Evolutionary conservation across 2,888 invertebrate genomes (phyloP), one percentile per base, ranked within the genome.

Genomic region (Gerosis bhagava): DNA sequence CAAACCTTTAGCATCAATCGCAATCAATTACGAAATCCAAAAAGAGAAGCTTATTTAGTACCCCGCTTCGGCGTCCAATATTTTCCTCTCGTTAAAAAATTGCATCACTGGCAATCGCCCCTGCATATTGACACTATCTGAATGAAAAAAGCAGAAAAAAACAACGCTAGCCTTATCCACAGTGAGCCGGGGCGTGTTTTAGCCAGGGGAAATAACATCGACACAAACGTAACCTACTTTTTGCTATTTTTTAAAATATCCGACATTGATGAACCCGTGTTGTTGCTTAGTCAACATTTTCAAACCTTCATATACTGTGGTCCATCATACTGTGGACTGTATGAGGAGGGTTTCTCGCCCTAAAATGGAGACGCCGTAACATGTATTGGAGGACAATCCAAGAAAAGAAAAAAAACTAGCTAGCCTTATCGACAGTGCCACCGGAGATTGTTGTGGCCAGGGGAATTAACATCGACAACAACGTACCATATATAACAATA

Each of bases 91-190:
- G 46, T 39, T 46, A 46, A 46, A 45, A 46, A 46, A 46, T 46
- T 46, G 46, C 46, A 39, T 46, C 46, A 46, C 46, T 46, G 26
- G 39, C 46, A 46, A 46, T 46, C 46, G 46, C 46, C 39, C 36
- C 31, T 21, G 46, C 46, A 46, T 46, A 46, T 46, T 39, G 46
- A 46, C 46, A 39, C 46, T 46, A 46, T 46, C 46, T 46, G 46
- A 39, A 46, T 32, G 46, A 46, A 46, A 46, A 46, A 22, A 22
- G 12, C 19, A 22, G 22, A 15, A 40, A 46, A 36, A 39, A 44
- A 39, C 32, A 39, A 11, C 3, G 32, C 32, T 11, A 22, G 39
- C 46, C 39, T 46, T 46, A 46, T 46, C 39, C 46, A 46, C 25
- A 26, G 32, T 12, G 25, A 37, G 24, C 44, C 36, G 19, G 32